Evolutionary conservation across 1,140 invertebrate genomes (phyloP), one percentile per base, ranked within the genome.

Genomic region (Hyposmocoma kahamanoa): DNA sequence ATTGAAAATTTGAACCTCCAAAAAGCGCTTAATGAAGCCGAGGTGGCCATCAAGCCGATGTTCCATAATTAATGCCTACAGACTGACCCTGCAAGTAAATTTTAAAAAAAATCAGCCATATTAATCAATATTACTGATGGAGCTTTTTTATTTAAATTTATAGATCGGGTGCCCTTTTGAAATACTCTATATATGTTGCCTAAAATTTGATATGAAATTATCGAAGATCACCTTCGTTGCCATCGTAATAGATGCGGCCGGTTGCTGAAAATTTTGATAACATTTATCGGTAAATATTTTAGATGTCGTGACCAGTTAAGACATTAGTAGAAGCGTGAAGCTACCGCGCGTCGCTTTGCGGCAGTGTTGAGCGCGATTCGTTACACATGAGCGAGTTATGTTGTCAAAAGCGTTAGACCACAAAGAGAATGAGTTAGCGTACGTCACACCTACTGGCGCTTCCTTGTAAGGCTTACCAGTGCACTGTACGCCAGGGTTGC

Each of bases 381-480:
- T 67, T 62, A 67, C 56, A 64, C 58, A 59, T 60, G 34, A 48
- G 22, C 51, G 39, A 59, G 53, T 72, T 63, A 59, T 56, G 50
- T 26, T 49, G 42, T 65, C 53, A 53, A n/a, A 84, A 84, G 81
- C 81, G 62, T 84, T 81, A 81, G 53, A 67, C 62, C 60, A 73
- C 62, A 71, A 49, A 44, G 52, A 56, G 38, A 56, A 47, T 36
- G 46, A 50, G 56, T 65, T 77, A 67, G 65, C 50, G 36, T 63
- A 54, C 41, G 63, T 68, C 58, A 67, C 48, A 76, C 64, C 61
- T 67, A 64, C 50, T 95, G 92, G 48, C 93, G 91, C 60, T 92
- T 84, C 89, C 88, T 4, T 85, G 68, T 94, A 96, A 70, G 94
- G 70, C 98, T 93, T 68, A 98, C 95, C 64, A 67, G 92, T 95